A percentile compares a stretch with the other conserved stretches of the same genome.
phyloP scores from a whole-genome alignment of 2,888 invertebrate species.

The Deilephila porcellus region DNA sequence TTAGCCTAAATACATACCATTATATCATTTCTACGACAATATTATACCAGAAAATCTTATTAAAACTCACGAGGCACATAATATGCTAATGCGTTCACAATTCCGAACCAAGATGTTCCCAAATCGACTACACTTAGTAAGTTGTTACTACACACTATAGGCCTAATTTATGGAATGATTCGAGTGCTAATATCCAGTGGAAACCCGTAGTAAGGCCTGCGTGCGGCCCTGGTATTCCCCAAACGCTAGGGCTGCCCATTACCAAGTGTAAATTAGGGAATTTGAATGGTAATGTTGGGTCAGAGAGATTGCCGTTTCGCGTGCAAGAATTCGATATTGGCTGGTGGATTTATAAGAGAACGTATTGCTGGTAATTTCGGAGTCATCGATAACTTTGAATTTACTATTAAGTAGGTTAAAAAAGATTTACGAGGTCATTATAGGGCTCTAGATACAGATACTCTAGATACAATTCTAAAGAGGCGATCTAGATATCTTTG shows the following conservation, averaged over 20 bases:
- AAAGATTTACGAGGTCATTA: too few species aligned
- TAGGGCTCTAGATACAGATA: too few species aligned
- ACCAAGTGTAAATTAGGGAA: conserved; percentile 58
- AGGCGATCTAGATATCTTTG: too few species aligned
- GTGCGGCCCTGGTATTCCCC: conserved; percentile 39
- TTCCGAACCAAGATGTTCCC: conserved; percentile 10
- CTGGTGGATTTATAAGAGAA: conserved; percentile 45
- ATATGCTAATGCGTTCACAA: conserved; percentile 8
- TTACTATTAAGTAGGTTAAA: not conserved
- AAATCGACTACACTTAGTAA: conserved; percentile 22
- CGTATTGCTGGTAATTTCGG: conserved; percentile 22
- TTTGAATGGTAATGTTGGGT: conserved; percentile 56
- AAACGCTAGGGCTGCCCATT: conserved; percentile 46
- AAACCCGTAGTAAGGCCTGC: conserved; percentile 36
- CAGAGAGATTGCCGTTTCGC: conserved; percentile 46
- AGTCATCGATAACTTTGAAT: conserved; percentile 12
- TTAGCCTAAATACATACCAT: not conserved
- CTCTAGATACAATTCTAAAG: too few species aligned
- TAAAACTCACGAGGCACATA: conserved; percentile 8
- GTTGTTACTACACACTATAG: conserved; percentile 6
- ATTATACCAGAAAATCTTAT: conserved; percentile 11
- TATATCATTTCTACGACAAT: not conserved
- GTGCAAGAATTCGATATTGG: conserved; percentile 51
- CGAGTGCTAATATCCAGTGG: conserved; percentile 28
- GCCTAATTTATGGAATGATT: conserved; percentile 36